phyloP scores from a whole-genome alignment of 2,113 vertebrate species.

The Spermophilus dauricus region DNA sequence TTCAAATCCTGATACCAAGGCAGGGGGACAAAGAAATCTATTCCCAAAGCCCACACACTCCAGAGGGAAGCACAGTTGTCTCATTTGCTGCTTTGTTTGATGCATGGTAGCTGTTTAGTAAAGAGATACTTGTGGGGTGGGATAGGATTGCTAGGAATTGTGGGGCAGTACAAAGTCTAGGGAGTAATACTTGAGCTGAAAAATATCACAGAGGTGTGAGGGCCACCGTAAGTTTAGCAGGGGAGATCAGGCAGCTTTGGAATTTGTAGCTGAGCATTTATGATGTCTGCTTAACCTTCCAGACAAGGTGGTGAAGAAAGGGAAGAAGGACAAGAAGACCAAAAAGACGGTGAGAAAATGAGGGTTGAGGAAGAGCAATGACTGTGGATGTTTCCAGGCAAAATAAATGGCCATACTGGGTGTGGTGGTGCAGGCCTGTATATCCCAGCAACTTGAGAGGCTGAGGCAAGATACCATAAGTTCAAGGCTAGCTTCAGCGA shows the following conservation, averaged over 20 bases:
- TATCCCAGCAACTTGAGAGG: neutral
- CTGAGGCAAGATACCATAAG: too few species aligned
- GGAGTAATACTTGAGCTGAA: neutral
- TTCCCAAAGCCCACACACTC: neutral
- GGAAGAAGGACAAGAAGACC: slow-evolving; percentile 94
- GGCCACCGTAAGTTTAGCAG: neutral
- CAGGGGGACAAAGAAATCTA: neutral
- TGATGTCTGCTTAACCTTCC: slow-evolving; percentile 62
- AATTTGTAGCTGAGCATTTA: neutral
- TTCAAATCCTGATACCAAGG: too few species aligned
- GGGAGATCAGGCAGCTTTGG: neutral
- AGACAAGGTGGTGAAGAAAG: slow-evolving; percentile 93
- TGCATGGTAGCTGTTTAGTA: neutral
- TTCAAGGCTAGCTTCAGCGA: neutral
- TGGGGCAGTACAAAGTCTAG: neutral
- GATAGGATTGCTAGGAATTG: neutral
- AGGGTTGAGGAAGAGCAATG: neutral
- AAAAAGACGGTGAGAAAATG: slow-evolving; percentile 93
- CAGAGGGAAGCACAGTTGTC: neutral
- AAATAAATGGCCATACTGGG: neutral
- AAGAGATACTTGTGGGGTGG: neutral
- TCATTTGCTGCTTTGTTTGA: neutral
- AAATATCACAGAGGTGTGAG: neutral
- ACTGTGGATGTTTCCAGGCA: neutral
- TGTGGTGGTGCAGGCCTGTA: neutral